Evolutionary conservation across 2,797 vertebrate species (phyloP).

Genomic region (Galaxias olidus): DNA sequence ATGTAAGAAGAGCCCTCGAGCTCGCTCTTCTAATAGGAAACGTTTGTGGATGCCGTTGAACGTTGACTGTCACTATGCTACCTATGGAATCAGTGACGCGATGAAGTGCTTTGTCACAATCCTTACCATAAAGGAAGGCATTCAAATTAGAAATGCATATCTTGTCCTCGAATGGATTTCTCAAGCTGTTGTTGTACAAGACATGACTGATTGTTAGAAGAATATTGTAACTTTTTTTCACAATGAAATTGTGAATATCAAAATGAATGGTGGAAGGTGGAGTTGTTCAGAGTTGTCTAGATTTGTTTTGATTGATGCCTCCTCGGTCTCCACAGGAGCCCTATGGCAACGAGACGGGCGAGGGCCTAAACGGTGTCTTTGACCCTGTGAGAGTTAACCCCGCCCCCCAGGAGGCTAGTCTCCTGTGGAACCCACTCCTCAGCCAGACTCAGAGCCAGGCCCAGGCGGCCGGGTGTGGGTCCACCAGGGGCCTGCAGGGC

Average conservation of each 20-base stretch:
- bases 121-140: neutral
- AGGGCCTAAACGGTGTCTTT: constrained; percentile 71
- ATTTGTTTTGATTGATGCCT: neutral
- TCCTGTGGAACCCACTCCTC: constrained; percentile 76
- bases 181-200: neutral
- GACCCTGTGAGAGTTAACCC: constrained; percentile 62
- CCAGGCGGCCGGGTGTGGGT: constrained; percentile 65
- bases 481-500: constrained; percentile 63
- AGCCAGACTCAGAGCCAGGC: constrained; percentile 51
- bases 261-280: too few relatives aligned
- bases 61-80: neutral
- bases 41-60: neutral
- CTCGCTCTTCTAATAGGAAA: neutral
- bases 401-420: constrained; percentile 50
- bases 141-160: neutral
- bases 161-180: neutral
- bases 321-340: constrained; percentile 76
- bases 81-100: neutral
- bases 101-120: neutral
- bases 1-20: constrained; percentile 1
- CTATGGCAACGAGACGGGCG: constrained; percentile 67
- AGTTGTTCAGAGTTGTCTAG: too few relatives aligned
- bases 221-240: neutral
- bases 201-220: neutral
- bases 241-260: too few relatives aligned